Percentiles rank a stretch among this genome's conserved stretches.
Conservation (phyloP, 2,797 vertebrate genomes). For the Diceros bicornis region DNA sequence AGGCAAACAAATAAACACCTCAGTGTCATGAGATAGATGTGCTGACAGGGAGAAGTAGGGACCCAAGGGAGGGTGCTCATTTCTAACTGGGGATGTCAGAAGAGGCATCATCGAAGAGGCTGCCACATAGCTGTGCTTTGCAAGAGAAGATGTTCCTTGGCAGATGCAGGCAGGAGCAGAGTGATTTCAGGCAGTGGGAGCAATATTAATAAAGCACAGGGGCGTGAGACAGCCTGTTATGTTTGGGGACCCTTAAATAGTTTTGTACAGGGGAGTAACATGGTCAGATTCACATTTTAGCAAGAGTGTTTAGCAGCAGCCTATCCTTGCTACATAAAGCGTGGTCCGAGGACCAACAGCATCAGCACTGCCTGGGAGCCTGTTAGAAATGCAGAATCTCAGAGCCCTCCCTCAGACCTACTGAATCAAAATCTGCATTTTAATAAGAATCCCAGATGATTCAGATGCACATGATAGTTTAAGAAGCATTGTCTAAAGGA, state of each 20-base stretch:
- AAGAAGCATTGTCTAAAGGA: background rate
- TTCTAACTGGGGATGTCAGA: background rate
- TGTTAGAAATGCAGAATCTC: background rate
- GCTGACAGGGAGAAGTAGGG: fast-evolving
- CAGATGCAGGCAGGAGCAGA: background rate
- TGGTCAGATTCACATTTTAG: background rate
- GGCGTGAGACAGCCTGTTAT: background rate
- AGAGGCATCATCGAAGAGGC: background rate
- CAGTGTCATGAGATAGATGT: background rate
- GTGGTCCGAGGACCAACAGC: fast-evolving
- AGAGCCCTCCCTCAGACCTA: background rate
- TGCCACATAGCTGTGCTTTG: background rate
- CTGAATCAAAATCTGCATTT: background rate
- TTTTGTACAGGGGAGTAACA: background rate
- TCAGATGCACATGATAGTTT: background rate
- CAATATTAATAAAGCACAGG: background rate
- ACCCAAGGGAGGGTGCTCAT: fast-evolving
- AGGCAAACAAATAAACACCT: background rate
- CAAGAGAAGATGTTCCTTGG: background rate
- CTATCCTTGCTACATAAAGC: background rate
- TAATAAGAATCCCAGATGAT: background rate
- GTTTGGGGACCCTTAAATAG: background rate
- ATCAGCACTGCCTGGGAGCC: fast-evolving
- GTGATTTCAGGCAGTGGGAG: background rate
- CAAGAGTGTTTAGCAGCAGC: background rate